A percentile compares a stretch with the other conserved stretches of the same genome.
Conservation (phyloP, 1,140 invertebrate species). For the Lepidurus packardi region DNA sequence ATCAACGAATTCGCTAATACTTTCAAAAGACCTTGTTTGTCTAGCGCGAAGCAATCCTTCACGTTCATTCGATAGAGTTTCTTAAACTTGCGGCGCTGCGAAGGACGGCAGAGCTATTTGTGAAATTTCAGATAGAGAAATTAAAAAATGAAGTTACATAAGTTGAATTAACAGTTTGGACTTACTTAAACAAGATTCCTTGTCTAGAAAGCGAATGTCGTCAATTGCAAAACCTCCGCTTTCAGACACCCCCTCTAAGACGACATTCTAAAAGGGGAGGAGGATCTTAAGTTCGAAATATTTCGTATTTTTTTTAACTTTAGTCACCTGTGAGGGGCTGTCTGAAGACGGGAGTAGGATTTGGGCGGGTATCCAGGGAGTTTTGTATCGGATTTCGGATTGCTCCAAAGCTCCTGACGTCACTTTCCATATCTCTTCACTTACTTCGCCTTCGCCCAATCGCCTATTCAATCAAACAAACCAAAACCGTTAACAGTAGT, state of each 20-base stretch:
- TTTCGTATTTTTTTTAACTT: not conserved
- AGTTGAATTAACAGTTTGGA: too few species aligned
- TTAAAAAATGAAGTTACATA: not conserved
- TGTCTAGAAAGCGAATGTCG: conserved; percentile 25
- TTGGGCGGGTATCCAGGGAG: conserved; percentile 30
- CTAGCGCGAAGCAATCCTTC: not conserved
- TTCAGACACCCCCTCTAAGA: conserved; percentile 26
- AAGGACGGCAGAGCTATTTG: not conserved
- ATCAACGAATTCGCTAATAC: conserved; percentile 5
- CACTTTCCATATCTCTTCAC: conserved; percentile 29
- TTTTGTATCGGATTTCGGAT: conserved; percentile 22
- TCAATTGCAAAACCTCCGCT: conserved; percentile 28
- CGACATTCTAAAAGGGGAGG: not conserved
- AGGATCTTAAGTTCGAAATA: not conserved
- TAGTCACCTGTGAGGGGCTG: conserved; percentile 22
- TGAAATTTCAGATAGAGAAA: not conserved
- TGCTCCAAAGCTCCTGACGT: conserved; percentile 19
- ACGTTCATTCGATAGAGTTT: not conserved
- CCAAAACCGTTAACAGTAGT: not conserved
- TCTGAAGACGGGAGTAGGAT: not conserved
- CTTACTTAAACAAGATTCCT: conserved; percentile 26
- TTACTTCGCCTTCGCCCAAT: not conserved
- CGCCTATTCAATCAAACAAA: not conserved
- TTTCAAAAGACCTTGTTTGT: not conserved
- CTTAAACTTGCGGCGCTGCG: not conserved